These are phyloP conservation scores for Isurus oxyrinchus DNA, from an alignment of 2,113 vertebrate genomes.

Conservation along the genomic window DNA sequence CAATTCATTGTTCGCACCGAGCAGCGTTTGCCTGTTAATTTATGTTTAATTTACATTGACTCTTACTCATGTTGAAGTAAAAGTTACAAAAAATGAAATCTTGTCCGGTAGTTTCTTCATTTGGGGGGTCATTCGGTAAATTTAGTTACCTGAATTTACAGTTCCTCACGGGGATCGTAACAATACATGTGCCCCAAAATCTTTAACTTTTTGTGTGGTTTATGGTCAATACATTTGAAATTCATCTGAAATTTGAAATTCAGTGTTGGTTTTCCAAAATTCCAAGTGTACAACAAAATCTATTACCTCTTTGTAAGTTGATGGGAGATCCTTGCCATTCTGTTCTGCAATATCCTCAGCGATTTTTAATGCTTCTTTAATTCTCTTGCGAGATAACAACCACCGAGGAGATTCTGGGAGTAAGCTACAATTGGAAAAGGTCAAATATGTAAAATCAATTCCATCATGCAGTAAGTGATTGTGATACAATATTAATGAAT, in stretches of 20 bases:
- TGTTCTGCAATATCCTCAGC: constrained; percentile 40
- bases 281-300: not conserved
- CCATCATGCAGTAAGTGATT: not conserved
- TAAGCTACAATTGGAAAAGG: constrained; percentile 38
- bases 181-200: not conserved
- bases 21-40: too few species aligned
- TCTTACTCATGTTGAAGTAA: too few species aligned
- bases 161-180: too few species aligned
- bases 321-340: constrained; percentile 43
- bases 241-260: not conserved
- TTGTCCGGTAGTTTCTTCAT: too few species aligned
- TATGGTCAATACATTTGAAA: not conserved
- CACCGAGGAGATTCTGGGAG: constrained; percentile 48
- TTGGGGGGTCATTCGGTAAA: too few species aligned
- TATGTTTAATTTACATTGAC: too few species aligned
- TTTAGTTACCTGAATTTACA: too few species aligned
- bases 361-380: constrained; percentile 43
- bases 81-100: too few species aligned
- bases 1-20: too few species aligned
- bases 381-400: constrained; percentile 43
- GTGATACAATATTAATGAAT: not conserved
- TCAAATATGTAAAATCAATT: not conserved
- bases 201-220: not conserved
- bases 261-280: not conserved
- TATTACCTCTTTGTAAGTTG: constrained; percentile 41